These are phyloP conservation scores for Marasmarcha lunaedactyla DNA, from an alignment of 2,888 invertebrate species.

Conservation along the genomic window DNA sequence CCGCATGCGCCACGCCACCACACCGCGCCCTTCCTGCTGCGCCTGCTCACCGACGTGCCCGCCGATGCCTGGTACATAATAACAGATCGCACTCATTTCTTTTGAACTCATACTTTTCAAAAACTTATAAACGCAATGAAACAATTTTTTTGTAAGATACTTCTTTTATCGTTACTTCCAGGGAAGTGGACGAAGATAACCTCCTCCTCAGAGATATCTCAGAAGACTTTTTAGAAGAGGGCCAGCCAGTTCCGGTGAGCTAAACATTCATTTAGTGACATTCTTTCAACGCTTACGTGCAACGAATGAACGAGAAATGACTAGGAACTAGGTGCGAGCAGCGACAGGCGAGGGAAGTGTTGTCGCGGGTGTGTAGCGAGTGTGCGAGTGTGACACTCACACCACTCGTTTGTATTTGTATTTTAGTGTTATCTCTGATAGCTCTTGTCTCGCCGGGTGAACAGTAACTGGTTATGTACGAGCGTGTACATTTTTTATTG, in stretches of 20 bases:
- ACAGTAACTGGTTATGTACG: too few relatives aligned
- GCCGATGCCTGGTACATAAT: constrained; percentile 82
- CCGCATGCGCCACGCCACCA: constrained; percentile 77
- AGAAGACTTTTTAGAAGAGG: constrained; percentile 71
- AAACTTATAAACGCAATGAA: too few relatives aligned
- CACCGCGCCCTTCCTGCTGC: constrained; percentile 77
- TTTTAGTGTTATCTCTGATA: too few relatives aligned
- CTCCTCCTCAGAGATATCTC: constrained; percentile 75
- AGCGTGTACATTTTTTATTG: too few relatives aligned
- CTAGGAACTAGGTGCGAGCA: too few relatives aligned
- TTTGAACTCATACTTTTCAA: not conserved
- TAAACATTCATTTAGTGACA: not conserved
- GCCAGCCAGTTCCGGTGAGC: constrained; percentile 61
- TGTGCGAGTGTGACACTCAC: too few relatives aligned
- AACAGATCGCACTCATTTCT: constrained; percentile 17
- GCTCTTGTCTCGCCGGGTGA: too few relatives aligned
- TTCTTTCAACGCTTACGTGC: not conserved
- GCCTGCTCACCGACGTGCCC: constrained; percentile 79
- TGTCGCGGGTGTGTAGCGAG: too few relatives aligned
- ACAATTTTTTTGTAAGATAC: too few relatives aligned
- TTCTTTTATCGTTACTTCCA: too few relatives aligned
- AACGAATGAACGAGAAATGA: not conserved
- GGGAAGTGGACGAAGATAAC: constrained; percentile 84
- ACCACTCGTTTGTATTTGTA: too few relatives aligned
- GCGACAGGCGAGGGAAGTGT: too few relatives aligned